Evolutionary conservation across 2,888 invertebrate genomes (phyloP), one percentile per base, ranked within the genome.

Genomic region (Harpagoxenus sublaevis): DNA sequence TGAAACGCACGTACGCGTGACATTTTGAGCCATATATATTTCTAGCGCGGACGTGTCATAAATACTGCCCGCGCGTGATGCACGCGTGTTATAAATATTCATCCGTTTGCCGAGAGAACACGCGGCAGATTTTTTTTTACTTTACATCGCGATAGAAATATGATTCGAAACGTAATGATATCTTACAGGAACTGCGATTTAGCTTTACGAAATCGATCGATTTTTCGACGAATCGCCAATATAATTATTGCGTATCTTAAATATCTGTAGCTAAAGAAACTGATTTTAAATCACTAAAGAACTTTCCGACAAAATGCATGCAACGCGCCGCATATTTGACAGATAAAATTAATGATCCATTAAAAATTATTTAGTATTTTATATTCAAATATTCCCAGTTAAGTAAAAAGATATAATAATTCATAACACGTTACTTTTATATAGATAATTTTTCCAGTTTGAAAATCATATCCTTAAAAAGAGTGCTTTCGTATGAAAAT

Each of bases 21-120:
- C 71, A 71, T 35, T 60, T 73, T 81, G 48, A 73, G 73, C 28
- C 60, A 81, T 81, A 81, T 81, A 81, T 81, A 81, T 81, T 62
- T 81, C 60, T 73, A 73, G 28, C 48, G 35, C 39, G 60, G 51
- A 62, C 71, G 15, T 48, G 15, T 81, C 60, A 39, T 51, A 81
- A 81, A 81, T 81, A 81, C 39, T 6, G 28, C 28, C 42, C 31
- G 60, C 53, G 39, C 73, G 39, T 60, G 70, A 79, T 48, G 71
- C 71, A 18, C 18, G 73, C n/a, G 39, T 68, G 51, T 60, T 81
- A 81, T 81, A 81, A 81, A 81, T 81, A 81, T 81, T 81, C 79
- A 81, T 81, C n/a, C 39, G 23, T 70, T 45, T 31, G 8, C 28
- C 28, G 45, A 18, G 42, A 39, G 57, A 57, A 70, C 15, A 45